Evolutionary conservation across 1,140 invertebrate species (phyloP).

Genomic region (Lasioglossum baleicum): DNA sequence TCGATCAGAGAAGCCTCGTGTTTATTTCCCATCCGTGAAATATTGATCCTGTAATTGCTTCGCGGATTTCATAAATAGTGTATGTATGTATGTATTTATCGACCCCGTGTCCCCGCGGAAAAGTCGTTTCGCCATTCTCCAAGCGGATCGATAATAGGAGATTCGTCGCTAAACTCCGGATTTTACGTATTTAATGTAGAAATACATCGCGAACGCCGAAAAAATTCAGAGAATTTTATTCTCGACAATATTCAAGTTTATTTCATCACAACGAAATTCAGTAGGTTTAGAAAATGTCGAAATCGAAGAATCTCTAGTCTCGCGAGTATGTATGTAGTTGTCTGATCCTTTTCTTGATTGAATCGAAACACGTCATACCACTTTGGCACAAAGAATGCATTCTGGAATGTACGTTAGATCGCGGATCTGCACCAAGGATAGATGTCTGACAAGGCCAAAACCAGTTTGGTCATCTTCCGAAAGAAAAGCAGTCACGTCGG

Average conservation of each 20-base stretch:
- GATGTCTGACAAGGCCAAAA: slow-evolving; percentile 48
- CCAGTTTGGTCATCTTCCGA: slow-evolving; percentile 60
- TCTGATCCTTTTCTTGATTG: not conserved
- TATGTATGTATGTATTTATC: not conserved
- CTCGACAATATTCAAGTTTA: no score
- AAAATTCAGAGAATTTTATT: no score
- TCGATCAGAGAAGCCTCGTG: not conserved
- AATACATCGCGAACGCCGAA: no score
- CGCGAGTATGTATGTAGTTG: not conserved
- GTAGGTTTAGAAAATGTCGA: no score
- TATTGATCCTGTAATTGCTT: not conserved
- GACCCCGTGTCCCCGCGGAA: not conserved
- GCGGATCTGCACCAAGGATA: slow-evolving; percentile 35
- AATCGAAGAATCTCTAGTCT: not conserved
- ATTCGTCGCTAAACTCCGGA: no score
- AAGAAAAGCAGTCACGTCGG: slow-evolving; percentile 54
- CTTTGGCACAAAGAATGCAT: slow-evolving; percentile 8
- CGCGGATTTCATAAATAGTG: not conserved
- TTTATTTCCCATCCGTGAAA: not conserved
- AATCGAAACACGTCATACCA: not conserved
- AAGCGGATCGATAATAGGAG: no score
- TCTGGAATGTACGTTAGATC: slow-evolving; percentile 39
- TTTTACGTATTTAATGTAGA: no score
- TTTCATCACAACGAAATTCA: no score
- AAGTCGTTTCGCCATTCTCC: no score